These are phyloP conservation scores for Cinclus cinclus DNA, from an alignment of 2,113 vertebrate genomes.

Conservation along the genomic window DNA sequence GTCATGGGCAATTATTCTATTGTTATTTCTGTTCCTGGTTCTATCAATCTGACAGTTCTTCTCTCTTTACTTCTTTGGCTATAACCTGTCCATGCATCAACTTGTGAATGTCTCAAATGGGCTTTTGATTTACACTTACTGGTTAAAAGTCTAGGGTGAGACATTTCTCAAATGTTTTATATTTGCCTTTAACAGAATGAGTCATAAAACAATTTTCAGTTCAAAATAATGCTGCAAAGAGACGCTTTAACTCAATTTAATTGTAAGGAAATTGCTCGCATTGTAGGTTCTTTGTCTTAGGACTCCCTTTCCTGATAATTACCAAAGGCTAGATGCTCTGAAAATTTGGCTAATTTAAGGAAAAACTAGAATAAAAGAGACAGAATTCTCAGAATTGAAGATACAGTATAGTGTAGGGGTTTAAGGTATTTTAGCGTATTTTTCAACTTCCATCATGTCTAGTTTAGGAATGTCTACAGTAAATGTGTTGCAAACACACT, in stretches of 20 bases:
- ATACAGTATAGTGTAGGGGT: accelerated
- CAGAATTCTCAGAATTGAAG: not conserved
- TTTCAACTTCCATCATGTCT: not conserved
- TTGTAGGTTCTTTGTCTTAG: not conserved
- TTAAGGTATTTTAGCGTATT: accelerated
- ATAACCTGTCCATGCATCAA: not conserved
- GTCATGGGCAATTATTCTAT: not conserved
- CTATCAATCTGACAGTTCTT: not conserved
- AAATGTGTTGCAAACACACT: not conserved
- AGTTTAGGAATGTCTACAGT: not conserved
- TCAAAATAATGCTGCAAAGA: not conserved
- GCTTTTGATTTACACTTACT: not conserved
- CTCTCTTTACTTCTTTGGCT: not conserved
- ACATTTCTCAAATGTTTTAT: not conserved
- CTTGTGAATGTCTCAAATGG: not conserved
- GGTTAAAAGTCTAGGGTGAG: not conserved
- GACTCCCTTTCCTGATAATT: not conserved
- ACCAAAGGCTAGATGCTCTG: not conserved
- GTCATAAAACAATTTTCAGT: not conserved
- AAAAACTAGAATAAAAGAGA: not conserved
- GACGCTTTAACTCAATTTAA: not conserved
- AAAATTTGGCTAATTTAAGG: not conserved
- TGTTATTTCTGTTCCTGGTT: not conserved
- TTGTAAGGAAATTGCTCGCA: not conserved
- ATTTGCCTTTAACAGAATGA: not conserved